These are phyloP conservation scores for Leptinotarsa haldemani DNA, from an alignment of 2,888 invertebrate species.

Conservation along the genomic window DNA sequence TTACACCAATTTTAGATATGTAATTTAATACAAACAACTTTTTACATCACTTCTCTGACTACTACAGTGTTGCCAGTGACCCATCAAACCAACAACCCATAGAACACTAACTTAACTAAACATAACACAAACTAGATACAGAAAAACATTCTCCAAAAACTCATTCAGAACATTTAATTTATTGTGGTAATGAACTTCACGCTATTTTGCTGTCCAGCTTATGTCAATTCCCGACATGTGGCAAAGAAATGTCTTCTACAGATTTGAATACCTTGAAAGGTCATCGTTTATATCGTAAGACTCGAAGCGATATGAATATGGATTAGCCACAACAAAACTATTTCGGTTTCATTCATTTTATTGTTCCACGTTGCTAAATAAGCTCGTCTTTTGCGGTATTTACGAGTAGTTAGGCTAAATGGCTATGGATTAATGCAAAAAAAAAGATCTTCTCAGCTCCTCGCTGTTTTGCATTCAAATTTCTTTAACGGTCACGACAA, in stretches of 20 bases:
- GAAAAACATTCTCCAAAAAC: too few relatives aligned
- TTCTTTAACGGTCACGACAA: background rate
- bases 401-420: background rate
- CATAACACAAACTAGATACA: too few relatives aligned
- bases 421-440: background rate
- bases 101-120: too few relatives aligned
- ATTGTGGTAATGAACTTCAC: too few relatives aligned
- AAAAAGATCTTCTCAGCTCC: background rate
- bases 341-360: slow-evolving; percentile 2
- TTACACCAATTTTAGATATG: too few relatives aligned
- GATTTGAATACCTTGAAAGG: background rate
- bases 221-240: too few relatives aligned
- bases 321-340: background rate
- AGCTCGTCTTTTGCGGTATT: background rate
- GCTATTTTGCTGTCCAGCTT: too few relatives aligned
- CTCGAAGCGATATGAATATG: background rate
- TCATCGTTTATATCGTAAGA: background rate
- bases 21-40: too few relatives aligned
- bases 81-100: too few relatives aligned
- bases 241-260: background rate
- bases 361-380: background rate
- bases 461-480: background rate
- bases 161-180: too few relatives aligned
- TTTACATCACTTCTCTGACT: too few relatives aligned
- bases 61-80: too few relatives aligned